These are phyloP conservation scores for Morpho deidamia DNA, from an alignment of 2,888 invertebrate species.

Conservation along the genomic window DNA sequence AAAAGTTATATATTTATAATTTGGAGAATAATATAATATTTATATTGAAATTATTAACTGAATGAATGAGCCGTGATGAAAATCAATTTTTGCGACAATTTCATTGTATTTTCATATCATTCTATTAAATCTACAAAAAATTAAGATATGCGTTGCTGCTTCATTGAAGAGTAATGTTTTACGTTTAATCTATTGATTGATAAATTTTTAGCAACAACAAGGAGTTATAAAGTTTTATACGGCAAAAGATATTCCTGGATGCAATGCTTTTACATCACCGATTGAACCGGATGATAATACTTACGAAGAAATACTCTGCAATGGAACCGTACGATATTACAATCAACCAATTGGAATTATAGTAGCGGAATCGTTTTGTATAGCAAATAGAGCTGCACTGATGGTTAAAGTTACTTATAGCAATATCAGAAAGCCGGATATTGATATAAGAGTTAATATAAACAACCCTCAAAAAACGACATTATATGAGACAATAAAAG, in stretches of 20 bases:
- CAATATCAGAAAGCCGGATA: slow-evolving; percentile 45
- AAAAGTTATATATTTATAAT: too few relatives aligned
- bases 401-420: slow-evolving; percentile 78
- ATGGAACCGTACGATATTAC: slow-evolving; percentile 76
- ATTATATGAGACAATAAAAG: slow-evolving; percentile 39
- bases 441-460: slow-evolving; percentile 42
- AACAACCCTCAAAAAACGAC: slow-evolving; percentile 42
- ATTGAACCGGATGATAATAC: slow-evolving; percentile 27
- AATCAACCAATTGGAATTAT: slow-evolving; percentile 84
- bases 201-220: slow-evolving; percentile 68
- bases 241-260: slow-evolving; percentile 83
- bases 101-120: too few relatives aligned
- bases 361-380: slow-evolving; percentile 76
- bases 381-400: slow-evolving; percentile 78
- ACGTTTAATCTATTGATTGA: too few relatives aligned
- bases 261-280: slow-evolving; percentile 70
- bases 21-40: too few relatives aligned
- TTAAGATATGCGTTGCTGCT: too few relatives aligned
- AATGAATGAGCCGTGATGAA: too few relatives aligned
- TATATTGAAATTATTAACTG: too few relatives aligned
- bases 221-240: slow-evolving; percentile 82
- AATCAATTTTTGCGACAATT: too few relatives aligned
- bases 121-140: too few relatives aligned
- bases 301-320: slow-evolving; percentile 70
- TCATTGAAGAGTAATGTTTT: too few relatives aligned